A percentile compares a stretch with the other conserved stretches of the same genome.
Conservation (phyloP, 2,113 vertebrate genomes). For the Otus sunia region DNA sequence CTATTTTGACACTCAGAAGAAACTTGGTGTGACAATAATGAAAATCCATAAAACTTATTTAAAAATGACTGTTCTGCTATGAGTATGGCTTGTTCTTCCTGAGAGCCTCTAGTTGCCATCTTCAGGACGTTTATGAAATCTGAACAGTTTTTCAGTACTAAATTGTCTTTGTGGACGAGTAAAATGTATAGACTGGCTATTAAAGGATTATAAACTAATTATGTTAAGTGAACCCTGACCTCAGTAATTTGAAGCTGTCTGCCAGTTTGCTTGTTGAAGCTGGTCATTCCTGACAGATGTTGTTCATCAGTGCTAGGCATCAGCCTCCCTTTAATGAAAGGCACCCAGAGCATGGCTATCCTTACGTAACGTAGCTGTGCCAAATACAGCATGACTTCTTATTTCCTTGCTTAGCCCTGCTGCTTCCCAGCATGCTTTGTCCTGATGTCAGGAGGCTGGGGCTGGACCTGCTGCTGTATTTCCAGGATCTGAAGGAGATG, state of each 20-base stretch:
- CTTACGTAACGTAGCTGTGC: rapidly evolving
- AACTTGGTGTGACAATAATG: neutral
- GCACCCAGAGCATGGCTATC: rapidly evolving
- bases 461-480: neutral
- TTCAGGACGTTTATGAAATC: neutral
- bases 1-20: neutral
- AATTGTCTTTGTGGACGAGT: neutral
- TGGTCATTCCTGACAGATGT: neutral
- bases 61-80: neutral
- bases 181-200: neutral
- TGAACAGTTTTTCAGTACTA: neutral
- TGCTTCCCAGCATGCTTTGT: neutral
- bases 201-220: neutral
- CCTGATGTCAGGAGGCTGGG: neutral
- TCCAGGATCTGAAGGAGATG: neutral
- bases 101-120: neutral
- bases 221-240: neutral
- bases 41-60: neutral
- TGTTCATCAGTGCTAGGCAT: neutral
- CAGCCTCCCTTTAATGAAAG: rapidly evolving
- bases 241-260: neutral
- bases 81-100: neutral
- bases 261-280: neutral
- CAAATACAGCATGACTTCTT: neutral
- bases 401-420: neutral